Evolutionary conservation across 2,113 vertebrate species (phyloP).

Genomic region (Neopipo cinnamomea): DNA sequence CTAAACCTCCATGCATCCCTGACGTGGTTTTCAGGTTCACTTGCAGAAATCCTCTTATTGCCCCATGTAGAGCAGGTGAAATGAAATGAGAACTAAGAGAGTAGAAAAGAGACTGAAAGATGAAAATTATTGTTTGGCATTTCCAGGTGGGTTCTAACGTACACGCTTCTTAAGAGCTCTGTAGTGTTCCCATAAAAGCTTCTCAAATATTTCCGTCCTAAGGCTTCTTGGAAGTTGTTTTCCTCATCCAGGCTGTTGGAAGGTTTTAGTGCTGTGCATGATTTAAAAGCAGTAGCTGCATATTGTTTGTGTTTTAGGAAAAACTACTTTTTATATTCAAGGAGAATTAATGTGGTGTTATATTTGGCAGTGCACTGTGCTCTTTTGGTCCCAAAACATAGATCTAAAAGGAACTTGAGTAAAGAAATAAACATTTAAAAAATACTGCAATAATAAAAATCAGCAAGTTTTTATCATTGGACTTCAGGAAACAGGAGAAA

Average conservation of each 20-base stretch:
- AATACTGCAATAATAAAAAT: not conserved
- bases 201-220: not conserved
- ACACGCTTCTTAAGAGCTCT: not conserved
- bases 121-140: not conserved
- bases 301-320: not conserved
- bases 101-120: not conserved
- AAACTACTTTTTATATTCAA: not conserved
- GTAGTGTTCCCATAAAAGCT: not conserved
- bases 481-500: not conserved
- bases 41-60: not conserved
- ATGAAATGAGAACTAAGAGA: not conserved
- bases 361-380: not conserved
- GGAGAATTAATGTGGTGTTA: not conserved
- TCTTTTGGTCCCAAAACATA: not conserved
- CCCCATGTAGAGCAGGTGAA: not conserved
- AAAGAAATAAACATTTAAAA: not conserved
- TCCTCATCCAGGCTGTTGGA: not conserved
- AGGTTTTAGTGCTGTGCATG: not conserved
- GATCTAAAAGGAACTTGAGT: not conserved
- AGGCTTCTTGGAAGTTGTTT: not conserved
- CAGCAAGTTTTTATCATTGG: not conserved
- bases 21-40: not conserved
- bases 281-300: conserved; percentile 11
- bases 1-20: not conserved
- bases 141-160: not conserved